Evolutionary conservation across 1,140 invertebrate genomes (phyloP), one percentile per base, ranked within the genome.

Genomic region (Heliconius hermathena): DNA sequence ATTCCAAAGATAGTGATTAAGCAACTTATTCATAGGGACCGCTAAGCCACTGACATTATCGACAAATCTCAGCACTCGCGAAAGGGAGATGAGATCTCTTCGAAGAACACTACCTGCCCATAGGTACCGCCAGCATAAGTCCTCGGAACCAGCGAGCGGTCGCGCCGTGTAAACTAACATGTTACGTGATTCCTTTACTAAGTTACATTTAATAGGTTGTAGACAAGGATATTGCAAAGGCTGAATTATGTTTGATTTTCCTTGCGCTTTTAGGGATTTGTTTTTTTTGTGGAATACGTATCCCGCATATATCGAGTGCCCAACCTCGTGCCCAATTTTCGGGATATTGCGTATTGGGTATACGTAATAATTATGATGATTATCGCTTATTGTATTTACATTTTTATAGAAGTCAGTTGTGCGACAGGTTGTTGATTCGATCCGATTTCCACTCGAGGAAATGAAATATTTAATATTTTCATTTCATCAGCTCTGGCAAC

Each of bases 71-170:
- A n/a, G 57, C 57, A 29, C 60, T 66, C 60, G 60, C 60, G 73
- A 81, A 54, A 33, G 54, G 16, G 72, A 81, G 82, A 83, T 83
- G 76, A 57, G 54, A 85, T 85, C 84, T 83, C 76, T 85, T 85
- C 80, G 76, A 81, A 71, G 80, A 85, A 83, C 73, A 57, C 73
- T 73, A 81, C 46, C n/a, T 38, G 71, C 78, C 41, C 41, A 46
- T 16, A 5, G 13, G 71, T 20, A 66, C 36, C 74, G 75, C 71
- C 54, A 73, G 57, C 76, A 78, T 76, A 74, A 81, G 78, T 76
- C 76, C 79, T 75, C 22, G 22, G 73, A 76, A 83, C 74, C 82
- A 73, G n/a, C 22, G 60, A 46, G 33, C 8, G 33, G 16, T 57
- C 54, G 54, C 73, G 29, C 60, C 60, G 57, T 75, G 82, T 81